Evolutionary conservation across 2,888 invertebrate genomes (phyloP).

Genomic region (Pristionchus japonicus): DNA sequence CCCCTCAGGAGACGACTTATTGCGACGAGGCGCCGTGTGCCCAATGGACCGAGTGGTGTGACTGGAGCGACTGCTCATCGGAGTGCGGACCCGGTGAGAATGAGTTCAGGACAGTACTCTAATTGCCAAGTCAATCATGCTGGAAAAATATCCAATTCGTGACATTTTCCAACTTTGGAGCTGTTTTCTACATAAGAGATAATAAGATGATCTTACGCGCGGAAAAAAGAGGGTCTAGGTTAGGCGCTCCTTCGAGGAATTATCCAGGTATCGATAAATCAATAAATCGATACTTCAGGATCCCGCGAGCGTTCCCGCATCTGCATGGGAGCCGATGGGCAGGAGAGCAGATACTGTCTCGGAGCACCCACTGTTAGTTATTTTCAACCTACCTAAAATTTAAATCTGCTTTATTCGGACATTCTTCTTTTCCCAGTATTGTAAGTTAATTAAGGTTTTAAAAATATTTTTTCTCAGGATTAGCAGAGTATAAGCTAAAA

Average conservation of each 20-base stretch:
- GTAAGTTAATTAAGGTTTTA: too few species aligned
- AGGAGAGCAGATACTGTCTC: conserved; percentile 63
- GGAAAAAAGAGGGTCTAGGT: too few species aligned
- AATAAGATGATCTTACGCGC: too few species aligned
- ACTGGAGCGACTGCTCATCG: conserved; percentile 33
- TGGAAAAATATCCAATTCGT: neutral
- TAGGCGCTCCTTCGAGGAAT: too few species aligned
- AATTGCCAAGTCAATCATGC: neutral
- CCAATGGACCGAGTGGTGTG: conserved; percentile 65
- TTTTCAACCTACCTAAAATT: too few species aligned
- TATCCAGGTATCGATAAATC: too few species aligned
- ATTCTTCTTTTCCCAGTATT: too few species aligned
- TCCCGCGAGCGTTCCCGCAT: conserved; percentile 63
- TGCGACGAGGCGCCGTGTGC: conserved; percentile 70
- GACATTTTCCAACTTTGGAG: too few species aligned
- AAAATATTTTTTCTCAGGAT: too few species aligned
- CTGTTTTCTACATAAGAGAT: too few species aligned
- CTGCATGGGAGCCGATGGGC: conserved; percentile 61
- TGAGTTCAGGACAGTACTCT: neutral
- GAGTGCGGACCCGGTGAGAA: conserved; percentile 32
- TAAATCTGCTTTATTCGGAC: too few species aligned
- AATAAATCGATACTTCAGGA: conserved; percentile 54
- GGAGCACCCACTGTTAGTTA: conserved; percentile 58
- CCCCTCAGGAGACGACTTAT: conserved; percentile 61
- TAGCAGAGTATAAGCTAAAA: too few species aligned